Percentiles rank a stretch among this genome's conserved stretches.
Conservation (phyloP, 2,797 vertebrate species). For the Psittacula echo region DNA sequence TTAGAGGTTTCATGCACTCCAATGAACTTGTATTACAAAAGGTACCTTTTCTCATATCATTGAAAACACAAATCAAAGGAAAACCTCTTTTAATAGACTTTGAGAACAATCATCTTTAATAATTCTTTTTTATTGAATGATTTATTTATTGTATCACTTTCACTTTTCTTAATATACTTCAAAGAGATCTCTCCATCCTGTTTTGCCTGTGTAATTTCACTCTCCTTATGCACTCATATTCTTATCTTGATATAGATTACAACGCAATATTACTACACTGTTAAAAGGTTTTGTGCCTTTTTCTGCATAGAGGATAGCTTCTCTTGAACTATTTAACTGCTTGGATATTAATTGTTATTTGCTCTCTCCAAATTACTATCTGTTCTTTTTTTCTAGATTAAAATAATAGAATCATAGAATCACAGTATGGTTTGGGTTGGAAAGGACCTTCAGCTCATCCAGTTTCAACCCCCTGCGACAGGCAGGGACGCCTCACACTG, state of each 20-base stretch:
- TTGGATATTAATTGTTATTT: not conserved
- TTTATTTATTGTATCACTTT: not conserved
- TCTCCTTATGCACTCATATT: not conserved
- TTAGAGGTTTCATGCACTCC: not conserved
- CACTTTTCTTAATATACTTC: not conserved
- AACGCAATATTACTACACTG: rapidly evolving
- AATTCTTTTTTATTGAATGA: not conserved
- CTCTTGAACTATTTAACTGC: not conserved
- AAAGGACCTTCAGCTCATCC: not conserved
- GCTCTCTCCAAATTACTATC: not conserved
- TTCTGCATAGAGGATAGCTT: not conserved
- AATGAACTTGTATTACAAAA: not conserved
- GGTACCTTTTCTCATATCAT: not conserved
- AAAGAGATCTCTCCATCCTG: not conserved
- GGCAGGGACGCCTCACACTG: not conserved
- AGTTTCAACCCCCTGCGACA: too few relatives aligned
- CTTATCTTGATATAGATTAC: not conserved
- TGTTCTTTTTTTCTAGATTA: not conserved
- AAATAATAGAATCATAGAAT: not conserved
- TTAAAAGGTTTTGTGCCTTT: not conserved
- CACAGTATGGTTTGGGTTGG: not conserved
- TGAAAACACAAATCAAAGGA: not conserved
- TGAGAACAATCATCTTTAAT: not conserved
- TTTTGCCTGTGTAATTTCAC: not conserved
- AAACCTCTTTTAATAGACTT: not conserved